Percentiles rank a stretch among this genome's conserved stretches.
phyloP scores from a whole-genome alignment of 1,140 invertebrate species.

The Heliconius eleuchia region DNA sequence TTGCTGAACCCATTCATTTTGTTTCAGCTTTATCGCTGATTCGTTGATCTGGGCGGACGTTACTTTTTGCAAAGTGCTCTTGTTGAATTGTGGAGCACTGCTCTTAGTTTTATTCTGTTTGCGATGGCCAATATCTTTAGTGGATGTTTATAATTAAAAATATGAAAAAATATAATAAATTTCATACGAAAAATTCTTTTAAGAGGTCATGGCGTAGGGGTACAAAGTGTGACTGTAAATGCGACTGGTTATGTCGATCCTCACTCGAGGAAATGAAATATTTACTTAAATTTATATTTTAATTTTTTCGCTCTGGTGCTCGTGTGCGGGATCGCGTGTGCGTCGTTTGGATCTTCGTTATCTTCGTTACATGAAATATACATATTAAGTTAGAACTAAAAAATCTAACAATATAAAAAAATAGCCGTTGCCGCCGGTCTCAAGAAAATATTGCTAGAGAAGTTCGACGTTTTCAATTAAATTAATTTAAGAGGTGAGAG shows the following conservation, averaged over 20 bases:
- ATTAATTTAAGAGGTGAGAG: constrained; percentile 21
- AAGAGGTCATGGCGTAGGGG: not conserved
- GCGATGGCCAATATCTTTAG: not conserved
- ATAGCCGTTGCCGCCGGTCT: not conserved
- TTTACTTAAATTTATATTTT: too few relatives aligned
- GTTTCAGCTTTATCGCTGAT: constrained; percentile 21
- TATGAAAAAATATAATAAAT: not conserved
- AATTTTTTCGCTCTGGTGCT: too few relatives aligned
- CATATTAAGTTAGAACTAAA: too few relatives aligned
- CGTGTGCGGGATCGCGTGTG: too few relatives aligned
- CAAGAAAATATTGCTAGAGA: constrained; percentile 6
- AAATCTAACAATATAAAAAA: not conserved
- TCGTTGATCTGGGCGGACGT: constrained; percentile 16
- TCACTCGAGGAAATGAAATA: too few relatives aligned
- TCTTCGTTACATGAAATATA: too few relatives aligned
- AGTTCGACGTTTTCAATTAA: constrained; percentile 24
- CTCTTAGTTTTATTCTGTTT: constrained; percentile 1
- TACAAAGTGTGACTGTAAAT: too few relatives aligned
- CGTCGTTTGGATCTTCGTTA: too few relatives aligned
- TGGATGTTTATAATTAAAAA: constrained; percentile 1
- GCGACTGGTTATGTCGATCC: too few relatives aligned
- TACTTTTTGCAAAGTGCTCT: constrained; percentile 14
- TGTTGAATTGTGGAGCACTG: not conserved
- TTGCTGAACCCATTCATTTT: constrained; percentile 19
- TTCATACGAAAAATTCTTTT: not conserved